phyloP scores from a whole-genome alignment of 2,113 vertebrate genomes.

The Corythornis vintsioides region DNA sequence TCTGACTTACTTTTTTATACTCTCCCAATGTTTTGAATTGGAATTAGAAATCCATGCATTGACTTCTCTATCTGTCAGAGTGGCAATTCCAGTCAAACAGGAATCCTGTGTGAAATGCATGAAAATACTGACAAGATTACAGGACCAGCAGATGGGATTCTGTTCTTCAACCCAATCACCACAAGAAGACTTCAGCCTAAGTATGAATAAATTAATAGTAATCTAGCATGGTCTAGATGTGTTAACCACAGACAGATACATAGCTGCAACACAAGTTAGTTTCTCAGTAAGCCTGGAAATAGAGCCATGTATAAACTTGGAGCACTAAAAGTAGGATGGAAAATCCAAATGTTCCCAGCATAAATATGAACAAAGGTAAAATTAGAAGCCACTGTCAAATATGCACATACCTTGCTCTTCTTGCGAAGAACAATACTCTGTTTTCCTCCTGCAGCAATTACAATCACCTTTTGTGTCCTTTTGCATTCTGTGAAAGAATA shows the following conservation, averaged over 20 bases:
- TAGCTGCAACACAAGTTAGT: background rate
- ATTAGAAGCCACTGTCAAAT: background rate
- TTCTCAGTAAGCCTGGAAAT: background rate
- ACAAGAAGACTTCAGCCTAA: background rate
- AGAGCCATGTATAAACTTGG: background rate
- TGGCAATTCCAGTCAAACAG: slow-evolving; percentile 8
- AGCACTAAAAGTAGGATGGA: background rate
- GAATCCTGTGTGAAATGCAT: slow-evolving; percentile 18
- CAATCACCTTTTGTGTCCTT: background rate
- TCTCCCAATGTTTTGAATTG: fast-evolving
- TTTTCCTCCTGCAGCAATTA: slow-evolving; percentile 6
- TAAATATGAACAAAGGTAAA: background rate
- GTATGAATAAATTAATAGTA: background rate
- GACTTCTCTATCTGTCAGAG: background rate
- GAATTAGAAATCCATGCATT: slow-evolving; percentile 44
- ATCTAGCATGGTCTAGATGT: background rate
- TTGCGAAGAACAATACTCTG: background rate
- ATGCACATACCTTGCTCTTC: slow-evolving; percentile 16
- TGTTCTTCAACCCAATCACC: background rate
- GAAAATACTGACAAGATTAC: background rate
- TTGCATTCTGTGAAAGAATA: background rate
- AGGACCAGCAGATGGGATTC: background rate
- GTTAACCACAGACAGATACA: background rate
- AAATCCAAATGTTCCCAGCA: background rate
- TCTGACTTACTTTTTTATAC: slow-evolving; percentile 19